Percentiles rank a stretch among this genome's conserved stretches.
Evolutionary conservation across 2,888 invertebrate genomes (phyloP).

Genomic region (Campaea margaritaria): DNA sequence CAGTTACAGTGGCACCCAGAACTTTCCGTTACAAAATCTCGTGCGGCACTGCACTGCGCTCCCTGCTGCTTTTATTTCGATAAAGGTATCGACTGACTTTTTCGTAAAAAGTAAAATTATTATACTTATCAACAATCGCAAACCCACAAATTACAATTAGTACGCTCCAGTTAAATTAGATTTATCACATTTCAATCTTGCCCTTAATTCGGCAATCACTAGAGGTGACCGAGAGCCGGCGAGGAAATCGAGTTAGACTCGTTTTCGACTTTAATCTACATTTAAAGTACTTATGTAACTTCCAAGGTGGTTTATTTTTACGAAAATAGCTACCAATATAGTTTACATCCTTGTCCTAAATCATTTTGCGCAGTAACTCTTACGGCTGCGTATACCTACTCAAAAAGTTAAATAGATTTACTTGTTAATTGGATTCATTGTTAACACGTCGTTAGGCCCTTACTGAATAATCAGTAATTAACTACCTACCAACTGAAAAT

Average conservation of each 20-base stretch:
- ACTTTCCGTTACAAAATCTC: too few relatives aligned
- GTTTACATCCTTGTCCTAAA: too few relatives aligned
- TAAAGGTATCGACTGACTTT: neutral
- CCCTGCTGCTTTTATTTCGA: too few relatives aligned
- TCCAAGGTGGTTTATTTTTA: neutral
- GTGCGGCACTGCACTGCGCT: too few relatives aligned
- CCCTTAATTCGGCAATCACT: constrained; percentile 36
- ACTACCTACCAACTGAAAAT: too few relatives aligned
- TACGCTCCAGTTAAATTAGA: constrained; percentile 37
- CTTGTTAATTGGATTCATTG: too few relatives aligned
- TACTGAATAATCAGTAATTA: too few relatives aligned
- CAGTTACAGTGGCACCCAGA: too few relatives aligned
- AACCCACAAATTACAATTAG: constrained; percentile 5
- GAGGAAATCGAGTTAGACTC: constrained; percentile 32
- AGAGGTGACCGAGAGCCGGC: constrained; percentile 27
- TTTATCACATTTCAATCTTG: constrained; percentile 33
- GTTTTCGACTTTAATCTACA: constrained; percentile 28
- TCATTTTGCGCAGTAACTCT: too few relatives aligned
- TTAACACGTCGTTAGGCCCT: too few relatives aligned
- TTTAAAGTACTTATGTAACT: neutral
- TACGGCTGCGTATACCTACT: too few relatives aligned
- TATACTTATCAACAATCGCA: constrained; percentile 5
- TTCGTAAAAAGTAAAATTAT: constrained; percentile 17
- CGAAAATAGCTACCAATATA: neutral
- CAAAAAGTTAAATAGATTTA: too few relatives aligned